Evolutionary conservation across 2,888 invertebrate genomes (phyloP).

Genomic region (Eristalis intricaria): DNA sequence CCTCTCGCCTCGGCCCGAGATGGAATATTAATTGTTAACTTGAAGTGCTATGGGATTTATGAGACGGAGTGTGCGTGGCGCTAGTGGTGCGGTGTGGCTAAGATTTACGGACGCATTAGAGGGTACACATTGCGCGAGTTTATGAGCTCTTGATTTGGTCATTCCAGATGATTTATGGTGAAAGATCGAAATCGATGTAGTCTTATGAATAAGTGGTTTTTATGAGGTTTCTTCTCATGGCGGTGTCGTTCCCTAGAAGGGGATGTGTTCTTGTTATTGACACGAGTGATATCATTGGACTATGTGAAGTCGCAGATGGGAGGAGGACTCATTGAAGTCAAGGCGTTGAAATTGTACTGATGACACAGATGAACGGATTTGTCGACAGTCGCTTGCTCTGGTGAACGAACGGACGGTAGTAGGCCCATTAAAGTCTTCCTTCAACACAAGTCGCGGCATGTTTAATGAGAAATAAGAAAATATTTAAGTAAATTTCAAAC

Average conservation of each 20-base stretch:
- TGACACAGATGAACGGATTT: no score
- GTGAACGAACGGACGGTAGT: no score
- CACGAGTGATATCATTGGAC: not conserved
- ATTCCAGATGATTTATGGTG: slow-evolving; percentile 15
- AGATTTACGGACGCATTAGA: slow-evolving; percentile 28
- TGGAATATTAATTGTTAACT: slow-evolving; percentile 20
- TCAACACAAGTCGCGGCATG: no score
- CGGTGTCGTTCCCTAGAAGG: not conserved
- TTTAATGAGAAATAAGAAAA: no score
- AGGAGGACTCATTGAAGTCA: not conserved
- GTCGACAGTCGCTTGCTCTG: no score
- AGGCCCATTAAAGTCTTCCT: no score
- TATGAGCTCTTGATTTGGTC: slow-evolving; percentile 21
- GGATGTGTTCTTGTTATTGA: not conserved
- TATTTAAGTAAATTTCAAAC: no score
- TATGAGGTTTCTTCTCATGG: no score
- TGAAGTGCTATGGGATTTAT: slow-evolving; percentile 33
- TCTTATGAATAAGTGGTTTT: not conserved
- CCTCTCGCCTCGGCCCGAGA: not conserved
- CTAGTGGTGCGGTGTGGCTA: slow-evolving; percentile 7
- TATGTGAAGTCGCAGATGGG: not conserved
- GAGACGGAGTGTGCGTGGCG: not conserved
- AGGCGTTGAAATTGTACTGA: not conserved
- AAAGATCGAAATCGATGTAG: not conserved
- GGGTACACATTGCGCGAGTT: not conserved